Percentiles rank a stretch among this genome's conserved stretches.
Evolutionary conservation across 1,140 invertebrate genomes (phyloP).

Genomic region (Drosophila seguyi): DNA sequence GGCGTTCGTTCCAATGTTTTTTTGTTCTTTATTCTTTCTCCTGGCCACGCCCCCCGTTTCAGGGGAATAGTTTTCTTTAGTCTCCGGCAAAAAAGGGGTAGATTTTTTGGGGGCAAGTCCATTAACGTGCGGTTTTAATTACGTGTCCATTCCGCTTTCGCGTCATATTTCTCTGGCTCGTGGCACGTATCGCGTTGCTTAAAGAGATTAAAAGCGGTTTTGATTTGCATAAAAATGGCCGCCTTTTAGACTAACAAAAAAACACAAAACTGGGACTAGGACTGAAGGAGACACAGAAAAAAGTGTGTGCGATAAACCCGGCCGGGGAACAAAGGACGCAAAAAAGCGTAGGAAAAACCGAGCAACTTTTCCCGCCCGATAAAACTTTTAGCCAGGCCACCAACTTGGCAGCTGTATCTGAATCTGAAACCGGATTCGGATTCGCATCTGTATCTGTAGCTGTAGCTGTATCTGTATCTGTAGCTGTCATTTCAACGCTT

Average conservation of each 20-base stretch:
- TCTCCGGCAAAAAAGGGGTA: neutral
- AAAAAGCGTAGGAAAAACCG: constrained; percentile 28
- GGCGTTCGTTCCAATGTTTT: constrained; percentile 21
- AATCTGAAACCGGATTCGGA: neutral
- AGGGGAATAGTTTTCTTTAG: constrained; percentile 22
- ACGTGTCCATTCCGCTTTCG: constrained; percentile 71
- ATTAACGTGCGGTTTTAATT: constrained; percentile 78
- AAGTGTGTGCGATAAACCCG: constrained; percentile 8
- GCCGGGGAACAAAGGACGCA: constrained; percentile 22
- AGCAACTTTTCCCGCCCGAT: constrained; percentile 52
- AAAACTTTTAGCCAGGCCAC: constrained; percentile 47
- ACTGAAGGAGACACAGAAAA: constrained; percentile 1
- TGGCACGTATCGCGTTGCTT: constrained; percentile 61
- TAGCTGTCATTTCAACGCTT: constrained; percentile 54
- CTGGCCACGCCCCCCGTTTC: neutral
- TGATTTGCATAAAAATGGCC: constrained; percentile 73
- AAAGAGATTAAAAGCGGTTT: constrained; percentile 72
- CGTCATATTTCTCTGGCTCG: constrained; percentile 56
- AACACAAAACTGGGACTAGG: neutral
- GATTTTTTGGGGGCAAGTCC: too few relatives aligned
- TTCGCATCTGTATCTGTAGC: too few relatives aligned
- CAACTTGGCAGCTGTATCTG: constrained; percentile 45
- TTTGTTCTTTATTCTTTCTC: neutral
- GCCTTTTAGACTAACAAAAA: constrained; percentile 23
- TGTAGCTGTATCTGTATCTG: constrained; percentile 6